A percentile compares a stretch with the other conserved stretches of the same genome.
Conservation (phyloP, 30 jellyfish, hydroid and myxozoan genomes). For the Mastigias papua region DNA sequence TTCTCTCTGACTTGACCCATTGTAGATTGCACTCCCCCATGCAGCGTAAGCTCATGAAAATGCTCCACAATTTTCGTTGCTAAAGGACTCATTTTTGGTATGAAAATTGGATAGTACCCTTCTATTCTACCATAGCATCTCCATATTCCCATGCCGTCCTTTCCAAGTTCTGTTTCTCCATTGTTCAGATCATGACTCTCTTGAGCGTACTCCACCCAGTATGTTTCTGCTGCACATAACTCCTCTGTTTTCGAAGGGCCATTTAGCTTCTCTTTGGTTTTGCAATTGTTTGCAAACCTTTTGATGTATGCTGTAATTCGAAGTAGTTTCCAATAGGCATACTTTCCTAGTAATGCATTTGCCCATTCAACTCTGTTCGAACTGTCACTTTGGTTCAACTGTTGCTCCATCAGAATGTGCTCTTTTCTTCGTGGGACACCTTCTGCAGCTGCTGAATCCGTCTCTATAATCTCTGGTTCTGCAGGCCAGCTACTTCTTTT, state of each 20-base stretch:
- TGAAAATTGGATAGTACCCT: neutral
- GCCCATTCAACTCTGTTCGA: conserved; percentile 51
- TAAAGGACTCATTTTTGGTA: no score
- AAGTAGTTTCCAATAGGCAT: conserved; percentile 44
- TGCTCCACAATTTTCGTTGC: no score
- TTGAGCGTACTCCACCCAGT: neutral
- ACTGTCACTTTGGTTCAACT: conserved; percentile 26
- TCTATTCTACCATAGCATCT: neutral
- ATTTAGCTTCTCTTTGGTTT: conserved; percentile 36
- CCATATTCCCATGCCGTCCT: neutral
- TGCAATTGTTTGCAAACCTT: neutral
- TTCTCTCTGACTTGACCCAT: no score
- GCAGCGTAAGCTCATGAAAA: no score
- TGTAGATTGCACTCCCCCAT: no score
- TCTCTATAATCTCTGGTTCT: conserved; percentile 18
- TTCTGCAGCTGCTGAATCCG: conserved; percentile 32
- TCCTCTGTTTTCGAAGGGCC: conserved; percentile 10
- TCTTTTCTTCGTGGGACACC: conserved; percentile 8
- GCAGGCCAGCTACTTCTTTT: conserved; percentile 19
- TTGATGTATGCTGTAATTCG: neutral
- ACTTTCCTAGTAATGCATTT: conserved; percentile 18
- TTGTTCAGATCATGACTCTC: neutral
- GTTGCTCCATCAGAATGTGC: conserved; percentile 51
- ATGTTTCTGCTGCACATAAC: neutral
- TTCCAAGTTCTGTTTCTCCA: neutral